Conservation (phyloP, 2,888 invertebrate species). For the Andricus curvator region DNA sequence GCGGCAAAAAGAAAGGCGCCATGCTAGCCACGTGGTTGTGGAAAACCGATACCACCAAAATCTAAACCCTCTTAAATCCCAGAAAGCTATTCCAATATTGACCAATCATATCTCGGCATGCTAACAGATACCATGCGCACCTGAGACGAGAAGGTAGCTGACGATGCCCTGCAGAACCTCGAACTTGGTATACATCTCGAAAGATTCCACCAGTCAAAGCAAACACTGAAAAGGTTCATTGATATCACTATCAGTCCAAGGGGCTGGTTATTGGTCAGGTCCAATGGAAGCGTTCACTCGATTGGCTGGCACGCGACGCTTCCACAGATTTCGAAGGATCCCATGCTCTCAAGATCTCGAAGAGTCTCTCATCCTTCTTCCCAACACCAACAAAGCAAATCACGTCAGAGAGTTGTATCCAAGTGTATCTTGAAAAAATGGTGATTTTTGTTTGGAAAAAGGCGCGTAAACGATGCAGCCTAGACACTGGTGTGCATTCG, state of each 20-base stretch:
- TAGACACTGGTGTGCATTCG: constrained; percentile 25
- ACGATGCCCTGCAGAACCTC: constrained; percentile 71
- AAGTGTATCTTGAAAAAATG: neutral
- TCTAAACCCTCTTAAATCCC: neutral
- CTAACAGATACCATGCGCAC: constrained; percentile 59
- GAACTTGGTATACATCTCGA: constrained; percentile 71
- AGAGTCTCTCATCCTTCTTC: neutral
- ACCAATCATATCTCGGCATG: constrained; percentile 17
- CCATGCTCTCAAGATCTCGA: neutral
- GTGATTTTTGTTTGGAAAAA: neutral
- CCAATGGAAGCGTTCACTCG: constrained; percentile 10
- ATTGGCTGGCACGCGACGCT: neutral
- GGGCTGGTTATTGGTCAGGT: neutral
- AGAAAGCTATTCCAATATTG: neutral
- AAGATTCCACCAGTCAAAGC: neutral
- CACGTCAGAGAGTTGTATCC: neutral
- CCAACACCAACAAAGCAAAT: neutral
- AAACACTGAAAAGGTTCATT: constrained; percentile 24
- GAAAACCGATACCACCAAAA: neutral
- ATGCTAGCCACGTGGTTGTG: constrained; percentile 3
- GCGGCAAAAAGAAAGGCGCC: neutral
- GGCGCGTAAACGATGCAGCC: constrained; percentile 8
- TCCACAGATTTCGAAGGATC: neutral
- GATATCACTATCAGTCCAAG: constrained; percentile 9
- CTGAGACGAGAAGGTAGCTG: constrained; percentile 73